A percentile compares a stretch with the other conserved stretches of the same genome.
These are phyloP conservation scores for Bujurquina vittata DNA, from an alignment of 2,113 vertebrate species.

Conservation along the genomic window DNA sequence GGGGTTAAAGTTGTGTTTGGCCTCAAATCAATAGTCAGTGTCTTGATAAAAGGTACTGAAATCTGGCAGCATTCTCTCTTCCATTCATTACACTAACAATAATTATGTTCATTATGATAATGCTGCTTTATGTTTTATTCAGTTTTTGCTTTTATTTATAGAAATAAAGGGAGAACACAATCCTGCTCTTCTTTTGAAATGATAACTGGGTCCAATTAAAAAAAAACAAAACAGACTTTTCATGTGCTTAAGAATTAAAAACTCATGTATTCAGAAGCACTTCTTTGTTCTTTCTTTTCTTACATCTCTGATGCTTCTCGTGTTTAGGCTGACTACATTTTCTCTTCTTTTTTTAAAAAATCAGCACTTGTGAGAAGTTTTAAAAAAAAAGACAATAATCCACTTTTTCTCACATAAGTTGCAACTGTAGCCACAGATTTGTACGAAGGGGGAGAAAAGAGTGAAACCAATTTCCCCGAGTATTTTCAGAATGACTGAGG, in stretches of 20 bases:
- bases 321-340: too few species aligned
- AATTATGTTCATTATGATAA: constrained; percentile 33
- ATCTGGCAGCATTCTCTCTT: not conserved
- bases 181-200: constrained; percentile 27
- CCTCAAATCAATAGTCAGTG: not conserved
- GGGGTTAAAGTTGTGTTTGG: not conserved
- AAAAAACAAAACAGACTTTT: not conserved
- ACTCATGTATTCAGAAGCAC: not conserved
- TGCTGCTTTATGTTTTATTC: constrained; percentile 41
- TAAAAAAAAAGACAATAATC: too few species aligned
- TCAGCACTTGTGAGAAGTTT: too few species aligned
- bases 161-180: not conserved
- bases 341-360: too few species aligned
- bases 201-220: not conserved
- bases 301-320: not conserved
- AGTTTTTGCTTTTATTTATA: constrained; percentile 25
- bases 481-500: constrained; percentile 5
- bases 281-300: too few species aligned
- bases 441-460: not conserved
- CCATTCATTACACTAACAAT: not conserved
- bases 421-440: not conserved
- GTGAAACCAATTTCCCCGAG: not conserved
- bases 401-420: not conserved
- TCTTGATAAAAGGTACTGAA: not conserved
- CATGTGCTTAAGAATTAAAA: not conserved